Percentiles rank a stretch among this genome's conserved stretches.
These are phyloP conservation scores for Plutella xylostella DNA, from an alignment of 2,888 invertebrate species.

Conservation along the genomic window DNA sequence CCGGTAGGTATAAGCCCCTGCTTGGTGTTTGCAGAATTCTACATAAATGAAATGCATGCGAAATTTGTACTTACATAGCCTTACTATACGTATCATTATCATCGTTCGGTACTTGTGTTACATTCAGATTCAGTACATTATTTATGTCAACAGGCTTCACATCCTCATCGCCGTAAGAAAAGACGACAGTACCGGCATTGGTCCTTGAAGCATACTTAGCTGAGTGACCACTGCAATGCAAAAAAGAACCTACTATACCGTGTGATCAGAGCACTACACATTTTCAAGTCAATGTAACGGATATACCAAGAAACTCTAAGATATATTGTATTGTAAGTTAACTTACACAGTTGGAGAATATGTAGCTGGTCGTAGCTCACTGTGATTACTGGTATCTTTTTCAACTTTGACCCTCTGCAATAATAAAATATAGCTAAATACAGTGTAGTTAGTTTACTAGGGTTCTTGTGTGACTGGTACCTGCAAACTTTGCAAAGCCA, in stretches of 20 bases:
- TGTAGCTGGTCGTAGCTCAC: slow-evolving; percentile 36
- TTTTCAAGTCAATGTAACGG: no score
- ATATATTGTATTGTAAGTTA: no score
- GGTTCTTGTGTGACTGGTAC: no score
- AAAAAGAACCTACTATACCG: background rate
- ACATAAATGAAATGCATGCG: no score
- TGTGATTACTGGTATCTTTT: slow-evolving; percentile 27
- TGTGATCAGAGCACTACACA: background rate
- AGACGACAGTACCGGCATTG: slow-evolving; percentile 73
- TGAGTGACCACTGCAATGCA: slow-evolving; percentile 42
- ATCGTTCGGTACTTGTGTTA: slow-evolving; percentile 62
- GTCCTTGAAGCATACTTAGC: slow-evolving; percentile 52
- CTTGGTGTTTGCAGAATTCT: no score
- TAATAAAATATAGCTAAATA: no score
- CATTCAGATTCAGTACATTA: slow-evolving; percentile 34
- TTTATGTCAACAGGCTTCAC: slow-evolving; percentile 33
- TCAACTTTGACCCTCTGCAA: slow-evolving; percentile 45
- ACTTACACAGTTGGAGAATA: slow-evolving; percentile 47
- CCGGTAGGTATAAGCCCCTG: background rate
- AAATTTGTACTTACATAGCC: slow-evolving; percentile 51
- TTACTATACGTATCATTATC: slow-evolving; percentile 55
- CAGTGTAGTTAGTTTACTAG: no score
- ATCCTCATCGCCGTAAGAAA: slow-evolving; percentile 69
- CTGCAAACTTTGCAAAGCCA: no score
- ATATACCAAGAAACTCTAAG: no score